Percentiles rank a stretch among this genome's conserved stretches.
These are phyloP conservation scores for Oenanthe melanoleuca DNA, from an alignment of 2,113 vertebrate species.

Conservation along the genomic window DNA sequence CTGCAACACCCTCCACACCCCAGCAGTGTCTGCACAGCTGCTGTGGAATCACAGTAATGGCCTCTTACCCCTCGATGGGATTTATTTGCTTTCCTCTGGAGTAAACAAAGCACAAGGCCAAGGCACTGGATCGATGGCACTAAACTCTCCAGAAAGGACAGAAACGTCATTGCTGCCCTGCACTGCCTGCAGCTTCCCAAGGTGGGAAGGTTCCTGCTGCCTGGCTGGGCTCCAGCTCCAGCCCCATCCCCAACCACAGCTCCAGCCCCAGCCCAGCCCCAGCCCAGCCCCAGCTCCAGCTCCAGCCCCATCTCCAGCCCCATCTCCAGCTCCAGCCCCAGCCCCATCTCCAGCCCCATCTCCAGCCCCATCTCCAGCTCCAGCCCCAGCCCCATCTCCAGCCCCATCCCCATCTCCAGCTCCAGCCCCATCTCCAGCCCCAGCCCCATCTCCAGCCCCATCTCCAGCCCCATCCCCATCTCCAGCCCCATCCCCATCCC, in stretches of 20 bases:
- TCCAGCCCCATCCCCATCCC: too few relatives aligned
- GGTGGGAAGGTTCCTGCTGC: neutral
- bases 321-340: too few relatives aligned
- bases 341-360: too few relatives aligned
- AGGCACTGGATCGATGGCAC: neutral
- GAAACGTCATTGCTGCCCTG: neutral
- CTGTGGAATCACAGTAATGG: neutral
- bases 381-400: too few relatives aligned
- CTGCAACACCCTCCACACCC: neutral
- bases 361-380: too few relatives aligned
- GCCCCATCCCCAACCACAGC: too few relatives aligned
- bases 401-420: too few relatives aligned
- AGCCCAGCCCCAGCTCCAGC: too few relatives aligned
- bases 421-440: too few relatives aligned
- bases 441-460: too few relatives aligned
- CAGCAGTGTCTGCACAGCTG: neutral
- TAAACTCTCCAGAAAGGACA: neutral
- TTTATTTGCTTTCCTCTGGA: neutral
- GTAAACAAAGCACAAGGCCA: neutral
- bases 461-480: too few relatives aligned
- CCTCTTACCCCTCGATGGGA: neutral
- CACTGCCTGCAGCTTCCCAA: neutral
- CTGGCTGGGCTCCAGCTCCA: neutral
- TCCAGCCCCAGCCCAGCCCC: neutral
- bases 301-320: too few relatives aligned